phyloP scores from a whole-genome alignment of 2,113 vertebrate genomes.

The Gymnocephalus cernua region DNA sequence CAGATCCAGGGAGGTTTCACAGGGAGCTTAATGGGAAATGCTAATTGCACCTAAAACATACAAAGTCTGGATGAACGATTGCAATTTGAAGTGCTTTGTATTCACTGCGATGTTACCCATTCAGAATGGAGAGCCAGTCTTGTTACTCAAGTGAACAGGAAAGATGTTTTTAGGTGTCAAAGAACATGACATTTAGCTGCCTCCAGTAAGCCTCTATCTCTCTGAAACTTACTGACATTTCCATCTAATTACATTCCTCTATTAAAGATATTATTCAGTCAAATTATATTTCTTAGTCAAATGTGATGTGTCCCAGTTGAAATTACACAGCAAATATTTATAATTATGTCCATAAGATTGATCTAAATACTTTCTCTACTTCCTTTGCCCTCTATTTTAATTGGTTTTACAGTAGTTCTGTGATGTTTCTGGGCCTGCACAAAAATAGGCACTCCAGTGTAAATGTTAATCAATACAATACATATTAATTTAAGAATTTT shows the following conservation, averaged over 20 bases:
- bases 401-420: background rate
- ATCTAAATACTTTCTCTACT: background rate
- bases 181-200: background rate
- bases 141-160: background rate
- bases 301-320: background rate
- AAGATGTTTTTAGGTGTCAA: background rate
- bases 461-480: slow-evolving; percentile 17
- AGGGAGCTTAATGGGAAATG: background rate
- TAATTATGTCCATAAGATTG: background rate
- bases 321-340: background rate
- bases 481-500: background rate
- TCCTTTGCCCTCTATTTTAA: background rate
- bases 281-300: background rate
- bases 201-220: background rate
- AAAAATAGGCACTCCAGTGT: background rate
- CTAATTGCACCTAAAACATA: background rate
- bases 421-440: background rate
- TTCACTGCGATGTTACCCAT: background rate
- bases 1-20: background rate
- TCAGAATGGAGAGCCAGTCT: background rate
- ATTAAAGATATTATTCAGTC: background rate
- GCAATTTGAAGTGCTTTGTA: background rate
- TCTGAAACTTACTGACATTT: background rate
- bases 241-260: background rate
- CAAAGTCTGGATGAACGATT: background rate